Evolutionary conservation across 1,140 invertebrate species (phyloP), one percentile per base, ranked within the genome.

Genomic region (Bombus difficillimus): DNA sequence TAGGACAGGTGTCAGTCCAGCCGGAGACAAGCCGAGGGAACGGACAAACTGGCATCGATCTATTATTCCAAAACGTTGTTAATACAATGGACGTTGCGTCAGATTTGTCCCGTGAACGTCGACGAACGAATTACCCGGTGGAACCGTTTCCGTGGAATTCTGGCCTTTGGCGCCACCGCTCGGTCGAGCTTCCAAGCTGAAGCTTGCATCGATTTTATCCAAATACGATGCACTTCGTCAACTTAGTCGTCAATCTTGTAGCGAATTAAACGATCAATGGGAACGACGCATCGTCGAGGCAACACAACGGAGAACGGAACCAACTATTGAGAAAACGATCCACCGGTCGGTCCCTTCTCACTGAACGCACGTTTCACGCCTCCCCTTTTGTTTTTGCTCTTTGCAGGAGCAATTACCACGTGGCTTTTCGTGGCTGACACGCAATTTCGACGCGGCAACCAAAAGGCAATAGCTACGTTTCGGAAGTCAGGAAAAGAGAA

Each of bases 171-270:
- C 90, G 92, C 90, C 90, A 92, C 89, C 89, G 69, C 41, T 39
- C 88, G 90, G 84, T 43, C 47, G 47, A 68, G 32, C 37, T 28
- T 75, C 15, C 82, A 91, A 92, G 53, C 79, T 85, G 47, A 5
- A 72, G 88, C 83, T 32, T 82, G 53, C 76, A 92, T 92, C 89
- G 91, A 92, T 92, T 86, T 84, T 85, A 75, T 47, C 77, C 71
- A 53, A 79, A 86, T 39, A 18, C 72, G 47, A 75, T 59, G 75
- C 68, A 53, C 4, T 47, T 85, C 73, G 53, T 88, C 72, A 53
- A 43, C 32, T 34, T 22, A 22, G 28, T 62, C 25, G 32, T 15
- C 18, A 47, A 85, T 85, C 88, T 78, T 34, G 47, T n/a, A 39
- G n/a, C 15, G 47, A 79, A 66, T 81, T 39, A 53, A 72, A 80